Conservation (phyloP, 2,888 invertebrate genomes). For the Drosophila quinaria region DNA sequence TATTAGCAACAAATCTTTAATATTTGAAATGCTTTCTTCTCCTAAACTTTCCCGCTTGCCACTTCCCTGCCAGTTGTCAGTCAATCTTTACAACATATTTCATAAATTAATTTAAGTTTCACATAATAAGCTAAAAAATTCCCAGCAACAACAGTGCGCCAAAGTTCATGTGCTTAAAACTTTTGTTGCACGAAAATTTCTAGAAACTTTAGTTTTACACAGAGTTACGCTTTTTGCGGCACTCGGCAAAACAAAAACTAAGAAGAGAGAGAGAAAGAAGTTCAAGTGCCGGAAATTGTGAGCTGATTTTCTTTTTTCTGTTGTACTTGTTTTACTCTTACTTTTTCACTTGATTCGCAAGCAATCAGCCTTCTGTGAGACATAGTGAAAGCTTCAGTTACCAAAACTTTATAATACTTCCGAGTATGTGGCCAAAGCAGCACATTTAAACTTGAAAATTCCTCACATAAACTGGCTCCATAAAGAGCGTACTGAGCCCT, state of each 20-base stretch:
- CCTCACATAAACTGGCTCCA: conserved; percentile 26
- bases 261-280: conserved; percentile 31
- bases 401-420: conserved; percentile 38
- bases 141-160: conserved; percentile 16
- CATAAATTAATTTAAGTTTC: conserved; percentile 79
- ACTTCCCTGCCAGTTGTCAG: conserved; percentile 21
- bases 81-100: conserved; percentile 66
- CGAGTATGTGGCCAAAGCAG: conserved; percentile 4
- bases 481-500: conserved; percentile 39
- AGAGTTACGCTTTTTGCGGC: conserved; percentile 58
- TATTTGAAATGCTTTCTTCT: background rate
- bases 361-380: conserved; percentile 59
- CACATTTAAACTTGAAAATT: conserved; percentile 9
- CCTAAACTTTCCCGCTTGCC: conserved; percentile 1
- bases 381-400: conserved; percentile 39
- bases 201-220: conserved; percentile 55
- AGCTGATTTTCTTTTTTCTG: conserved; percentile 39
- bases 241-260: conserved; percentile 30
- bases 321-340: conserved; percentile 9
- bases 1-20: conserved; percentile 10
- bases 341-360: conserved; percentile 42
- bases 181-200: conserved; percentile 64
- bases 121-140: conserved; percentile 56
- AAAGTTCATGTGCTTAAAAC: conserved; percentile 76
- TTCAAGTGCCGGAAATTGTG: conserved; percentile 73